Evolutionary conservation across 1,140 invertebrate genomes (phyloP), one percentile per base, ranked within the genome.

Genomic region (Polypedilum vanderplanki): DNA sequence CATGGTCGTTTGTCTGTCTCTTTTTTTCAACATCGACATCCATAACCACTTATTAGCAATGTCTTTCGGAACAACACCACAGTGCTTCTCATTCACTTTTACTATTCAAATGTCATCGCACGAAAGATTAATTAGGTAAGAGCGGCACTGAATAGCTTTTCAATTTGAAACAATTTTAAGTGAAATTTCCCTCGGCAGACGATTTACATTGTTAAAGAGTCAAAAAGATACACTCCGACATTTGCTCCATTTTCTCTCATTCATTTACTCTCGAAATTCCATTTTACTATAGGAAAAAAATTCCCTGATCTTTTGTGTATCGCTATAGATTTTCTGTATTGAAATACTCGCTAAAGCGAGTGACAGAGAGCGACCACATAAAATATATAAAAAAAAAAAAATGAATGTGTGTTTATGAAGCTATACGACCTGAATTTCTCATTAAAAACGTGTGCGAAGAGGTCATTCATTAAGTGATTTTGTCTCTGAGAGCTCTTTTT

Each of bases 391-490:
- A n/a, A n/a, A 46, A 57, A 57, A 57, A n/a, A 15, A 57, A 57
- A 57, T 57, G 46, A 57, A n/a, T 57, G 46, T 57, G 46, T 57
- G n/a, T 57, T n/a, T 57, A 57, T 57, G 46, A 57, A 57, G n/a
- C 46, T 57, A n/a, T 57, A 12, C n/a, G 46, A 57, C 46, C 46
- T 57, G 46, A 57, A 57, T 57, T 57, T 57, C 46, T 57, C 46
- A 57, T 57, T 12, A 57, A 57, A 57, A 57, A 15, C 46, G 46
- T 57, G n/a, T n/a, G 10, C 46, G 7, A 57, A 57, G 46, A 57
- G 46, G 46, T 57, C 46, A 57, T 57, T 57, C 46, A n/a, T 57
- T 57, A 57, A n/a, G 46, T 57, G 46, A 12, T 57, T 57, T n/a
- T n/a, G 46, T 57, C 24, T 33, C 24, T 33, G 24, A 33, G 24